A percentile compares a stretch with the other conserved stretches of the same genome.
Conservation (phyloP, 92 coral and sea anemone genomes). For the Epizoanthus ramosus region DNA sequence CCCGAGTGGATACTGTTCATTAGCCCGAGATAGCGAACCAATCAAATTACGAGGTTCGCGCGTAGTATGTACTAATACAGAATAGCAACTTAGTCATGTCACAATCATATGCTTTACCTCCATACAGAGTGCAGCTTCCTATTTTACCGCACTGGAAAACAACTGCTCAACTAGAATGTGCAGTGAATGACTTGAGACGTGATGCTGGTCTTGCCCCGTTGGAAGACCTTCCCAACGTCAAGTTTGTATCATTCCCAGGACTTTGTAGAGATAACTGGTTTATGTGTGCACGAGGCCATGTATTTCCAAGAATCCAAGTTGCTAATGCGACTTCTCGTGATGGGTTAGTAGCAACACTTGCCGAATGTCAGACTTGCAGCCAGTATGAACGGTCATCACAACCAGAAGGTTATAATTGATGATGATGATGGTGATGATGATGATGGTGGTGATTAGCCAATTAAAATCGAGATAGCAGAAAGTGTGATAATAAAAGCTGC, state of each 20-base stretch:
- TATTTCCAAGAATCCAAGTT: conserved; percentile 10
- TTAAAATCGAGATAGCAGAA: no score
- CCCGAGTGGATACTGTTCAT: no score
- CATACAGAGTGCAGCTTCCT: conserved; percentile 4
- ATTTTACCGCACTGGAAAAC: background rate
- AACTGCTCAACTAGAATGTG: background rate
- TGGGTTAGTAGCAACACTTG: background rate
- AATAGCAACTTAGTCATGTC: no score
- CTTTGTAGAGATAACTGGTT: conserved; percentile 22
- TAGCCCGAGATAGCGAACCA: no score
- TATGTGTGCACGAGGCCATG: conserved; percentile 19
- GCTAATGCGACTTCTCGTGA: background rate
- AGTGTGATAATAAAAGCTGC: no score
- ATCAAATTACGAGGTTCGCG: no score
- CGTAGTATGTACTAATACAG: no score
- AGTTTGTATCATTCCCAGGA: conserved; percentile 27
- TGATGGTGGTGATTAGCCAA: no score
- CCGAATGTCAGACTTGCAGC: background rate
- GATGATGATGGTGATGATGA: no score
- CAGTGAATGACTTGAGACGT: background rate
- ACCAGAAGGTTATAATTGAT: no score
- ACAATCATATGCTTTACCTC: background rate
- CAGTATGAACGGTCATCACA: background rate
- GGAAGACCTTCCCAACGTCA: background rate
- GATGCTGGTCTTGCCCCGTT: conserved; percentile 4